These are phyloP conservation scores for Chymomyza fuscimana DNA, from an alignment of 2,888 invertebrate genomes.

Conservation along the genomic window DNA sequence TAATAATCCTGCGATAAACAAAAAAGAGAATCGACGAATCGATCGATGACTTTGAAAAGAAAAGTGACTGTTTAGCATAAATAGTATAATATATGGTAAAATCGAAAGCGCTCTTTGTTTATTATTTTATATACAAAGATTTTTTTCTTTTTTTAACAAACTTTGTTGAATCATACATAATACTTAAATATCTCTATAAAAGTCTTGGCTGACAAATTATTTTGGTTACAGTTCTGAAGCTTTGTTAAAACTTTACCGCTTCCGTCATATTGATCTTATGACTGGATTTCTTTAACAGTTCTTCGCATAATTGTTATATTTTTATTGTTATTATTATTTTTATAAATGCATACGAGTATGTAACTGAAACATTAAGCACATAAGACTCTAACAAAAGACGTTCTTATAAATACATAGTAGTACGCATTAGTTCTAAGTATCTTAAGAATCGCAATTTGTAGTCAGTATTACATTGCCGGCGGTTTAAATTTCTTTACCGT, in stretches of 20 bases:
- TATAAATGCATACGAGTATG: neutral
- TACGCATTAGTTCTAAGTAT: neutral
- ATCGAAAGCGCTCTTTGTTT: neutral
- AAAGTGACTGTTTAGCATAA: neutral
- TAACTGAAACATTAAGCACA: neutral
- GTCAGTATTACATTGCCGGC: slow-evolving; percentile 7
- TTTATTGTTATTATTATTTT: neutral
- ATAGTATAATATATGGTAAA: neutral
- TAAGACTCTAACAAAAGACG: neutral
- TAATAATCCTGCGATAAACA: neutral
- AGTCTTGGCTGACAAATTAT: neutral
- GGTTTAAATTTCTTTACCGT: slow-evolving; percentile 45
- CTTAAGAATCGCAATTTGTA: neutral
- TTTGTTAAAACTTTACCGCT: neutral
- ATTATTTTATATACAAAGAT: no score
- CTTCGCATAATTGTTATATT: neutral
- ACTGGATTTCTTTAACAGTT: neutral
- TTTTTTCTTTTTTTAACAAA: neutral
- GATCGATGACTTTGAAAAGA: neutral
- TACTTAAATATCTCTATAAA: neutral
- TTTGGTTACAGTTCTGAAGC: neutral
- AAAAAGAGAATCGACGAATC: neutral
- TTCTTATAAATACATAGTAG: neutral
- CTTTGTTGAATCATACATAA: neutral
- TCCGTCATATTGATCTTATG: neutral